phyloP scores from a whole-genome alignment of 2,113 vertebrate species.

The Corythaeola cristata region DNA sequence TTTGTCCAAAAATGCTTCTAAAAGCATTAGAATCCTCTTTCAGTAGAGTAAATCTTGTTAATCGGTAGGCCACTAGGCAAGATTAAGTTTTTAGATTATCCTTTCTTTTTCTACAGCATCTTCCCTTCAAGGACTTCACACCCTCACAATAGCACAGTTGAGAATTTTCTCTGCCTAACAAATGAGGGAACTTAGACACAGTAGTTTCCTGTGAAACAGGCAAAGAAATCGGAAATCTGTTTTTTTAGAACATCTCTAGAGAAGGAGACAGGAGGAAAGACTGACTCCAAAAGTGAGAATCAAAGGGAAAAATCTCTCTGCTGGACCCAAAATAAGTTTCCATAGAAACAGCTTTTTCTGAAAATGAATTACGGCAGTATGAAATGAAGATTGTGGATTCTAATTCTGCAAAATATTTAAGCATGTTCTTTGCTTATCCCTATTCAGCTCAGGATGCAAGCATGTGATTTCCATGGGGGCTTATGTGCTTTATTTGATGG shows the following conservation, averaged over 20 bases:
- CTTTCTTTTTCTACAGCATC: not conserved
- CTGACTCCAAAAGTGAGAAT: slow-evolving; percentile 15
- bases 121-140: not conserved
- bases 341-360: slow-evolving; percentile 43
- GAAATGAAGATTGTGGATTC: slow-evolving; percentile 29
- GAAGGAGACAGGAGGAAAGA: slow-evolving; percentile 17
- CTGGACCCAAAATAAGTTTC: slow-evolving; percentile 52
- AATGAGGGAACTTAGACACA: not conserved
- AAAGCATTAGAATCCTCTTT: not conserved
- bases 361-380: not conserved
- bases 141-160: not conserved
- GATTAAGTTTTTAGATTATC: not conserved
- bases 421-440: slow-evolving; percentile 31
- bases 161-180: slow-evolving; percentile 16
- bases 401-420: slow-evolving; percentile 55
- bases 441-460: slow-evolving; percentile 13
- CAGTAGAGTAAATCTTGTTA: not conserved
- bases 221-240: slow-evolving; percentile 7
- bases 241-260: not conserved
- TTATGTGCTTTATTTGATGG: slow-evolving; percentile 28
- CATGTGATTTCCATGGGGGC: slow-evolving; percentile 14
- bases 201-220: not conserved
- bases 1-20: not conserved
- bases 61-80: not conserved
- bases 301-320: slow-evolving; percentile 24